Percentiles rank a stretch among this genome's conserved stretches.
These are phyloP conservation scores for Leptosomus discolor DNA, from an alignment of 2,113 vertebrate species.

Conservation along the genomic window DNA sequence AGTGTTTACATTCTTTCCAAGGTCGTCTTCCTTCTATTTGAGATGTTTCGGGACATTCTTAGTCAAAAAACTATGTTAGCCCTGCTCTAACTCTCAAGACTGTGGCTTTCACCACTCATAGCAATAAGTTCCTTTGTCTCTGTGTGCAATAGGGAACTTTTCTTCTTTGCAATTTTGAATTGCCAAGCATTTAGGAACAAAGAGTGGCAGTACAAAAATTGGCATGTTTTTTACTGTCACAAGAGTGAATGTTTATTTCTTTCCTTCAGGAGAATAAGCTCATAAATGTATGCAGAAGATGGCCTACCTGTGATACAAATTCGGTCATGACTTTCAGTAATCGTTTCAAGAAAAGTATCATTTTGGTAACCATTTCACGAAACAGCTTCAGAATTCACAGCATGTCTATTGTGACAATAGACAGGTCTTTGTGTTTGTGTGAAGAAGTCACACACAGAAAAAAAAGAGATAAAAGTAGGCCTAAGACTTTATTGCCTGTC, in stretches of 20 bases:
- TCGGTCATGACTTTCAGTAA: neutral
- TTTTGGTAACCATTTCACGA: neutral
- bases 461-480: neutral
- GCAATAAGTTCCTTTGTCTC: neutral
- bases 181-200: neutral
- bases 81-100: neutral
- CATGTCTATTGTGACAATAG: neutral
- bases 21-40: neutral
- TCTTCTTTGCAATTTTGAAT: neutral
- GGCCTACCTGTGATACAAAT: neutral
- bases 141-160: neutral
- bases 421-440: neutral
- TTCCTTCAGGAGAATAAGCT: neutral
- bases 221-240: neutral
- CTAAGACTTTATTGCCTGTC: neutral
- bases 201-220: neutral
- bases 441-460: neutral
- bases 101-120: neutral
- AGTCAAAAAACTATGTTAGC: neutral
- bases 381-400: neutral
- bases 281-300: neutral
- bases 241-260: neutral
- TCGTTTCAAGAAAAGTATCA: neutral
- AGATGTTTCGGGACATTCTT: neutral
- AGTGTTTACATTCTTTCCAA: neutral